Base-by-base conservation (phyloP, 2,888 invertebrate genomes). In the Cryptus armator region DNA sequence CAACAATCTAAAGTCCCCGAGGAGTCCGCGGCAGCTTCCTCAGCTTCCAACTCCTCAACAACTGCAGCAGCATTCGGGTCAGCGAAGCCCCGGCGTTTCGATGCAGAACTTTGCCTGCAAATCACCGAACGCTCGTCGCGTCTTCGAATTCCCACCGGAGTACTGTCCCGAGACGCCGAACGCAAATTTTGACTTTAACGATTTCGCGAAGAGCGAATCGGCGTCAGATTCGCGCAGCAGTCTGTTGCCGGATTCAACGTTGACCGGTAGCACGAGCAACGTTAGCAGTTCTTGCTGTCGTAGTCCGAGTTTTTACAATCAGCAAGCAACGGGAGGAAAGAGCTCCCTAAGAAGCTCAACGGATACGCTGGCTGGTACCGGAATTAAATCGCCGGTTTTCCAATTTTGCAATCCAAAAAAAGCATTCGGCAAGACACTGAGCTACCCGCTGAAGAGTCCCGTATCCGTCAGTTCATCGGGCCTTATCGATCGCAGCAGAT, bases 1-100 rank as follows among this genome's bases (percentile, higher is more conserved):
- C 89, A 95, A 94, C 24, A 90, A 88, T 67, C 94, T 95, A 14
- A 93, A 95, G 56, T 95, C 95, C n/a, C 95, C 95, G 5, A 95
- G 95, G 91, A 95, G 95, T 88, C 95, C 95, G 0, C 94, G 95
- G 1, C 95, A 95, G 90, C 94, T 95, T 77, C 95, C 95, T 44
- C 95, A 95, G 19, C 93, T 95, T 48, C 91, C 95, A 0, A 95
- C 94, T 70, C 94, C 95, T 92, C 19, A 53, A 12, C 59, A 64
- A 48, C 95, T 95, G 48, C 93, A 95, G 56, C 92, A 95, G 10
- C 95, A 95, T 80, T 95, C 95, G 90, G 95, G 95, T 0, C 95
- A 95, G 16, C 95, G 95, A 9, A 95, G 95, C 89, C 90, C 92
- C 6, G 95, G 95, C 6, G 95, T 95, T 24, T 95, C 95, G 85